Conservation (phyloP, 2,797 vertebrate species). For the Garrulus glandarius region DNA sequence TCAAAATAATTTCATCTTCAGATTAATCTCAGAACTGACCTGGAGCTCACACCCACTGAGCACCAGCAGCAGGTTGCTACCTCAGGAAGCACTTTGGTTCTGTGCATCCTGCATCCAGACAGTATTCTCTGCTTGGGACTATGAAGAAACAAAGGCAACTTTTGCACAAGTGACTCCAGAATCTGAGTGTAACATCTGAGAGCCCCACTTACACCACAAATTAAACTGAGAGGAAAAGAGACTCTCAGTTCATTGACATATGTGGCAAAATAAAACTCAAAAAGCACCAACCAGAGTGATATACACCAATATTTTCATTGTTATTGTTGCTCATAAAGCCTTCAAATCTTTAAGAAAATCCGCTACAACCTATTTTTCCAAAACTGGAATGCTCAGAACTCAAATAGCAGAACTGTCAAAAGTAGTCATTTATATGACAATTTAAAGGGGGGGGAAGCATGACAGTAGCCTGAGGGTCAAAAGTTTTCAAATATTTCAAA, state of each 20-base stretch:
- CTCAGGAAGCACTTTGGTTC: not conserved
- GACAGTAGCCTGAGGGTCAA: not conserved
- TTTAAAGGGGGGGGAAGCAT: not conserved
- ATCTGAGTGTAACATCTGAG: not conserved
- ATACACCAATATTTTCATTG: not conserved
- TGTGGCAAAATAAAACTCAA: not conserved
- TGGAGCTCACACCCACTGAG: not conserved
- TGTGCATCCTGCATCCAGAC: not conserved
- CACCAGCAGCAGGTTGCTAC: not conserved
- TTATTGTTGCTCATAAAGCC: not conserved
- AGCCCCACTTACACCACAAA: not conserved
- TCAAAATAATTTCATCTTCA: not conserved
- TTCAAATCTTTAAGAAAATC: not conserved
- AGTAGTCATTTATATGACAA: not conserved
- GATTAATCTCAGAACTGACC: not conserved
- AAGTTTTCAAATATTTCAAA: not conserved
- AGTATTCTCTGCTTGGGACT: not conserved
- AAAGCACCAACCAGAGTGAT: not conserved
- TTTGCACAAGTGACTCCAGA: not conserved
- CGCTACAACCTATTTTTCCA: not conserved
- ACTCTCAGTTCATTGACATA: not conserved
- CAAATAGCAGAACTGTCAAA: not conserved
- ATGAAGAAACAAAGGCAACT: not conserved
- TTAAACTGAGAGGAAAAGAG: not conserved
- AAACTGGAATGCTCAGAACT: not conserved